A percentile compares a stretch with the other conserved stretches of the same genome.
phyloP scores from a whole-genome alignment of 2,113 vertebrate species.

The Collichthys lucidus region DNA sequence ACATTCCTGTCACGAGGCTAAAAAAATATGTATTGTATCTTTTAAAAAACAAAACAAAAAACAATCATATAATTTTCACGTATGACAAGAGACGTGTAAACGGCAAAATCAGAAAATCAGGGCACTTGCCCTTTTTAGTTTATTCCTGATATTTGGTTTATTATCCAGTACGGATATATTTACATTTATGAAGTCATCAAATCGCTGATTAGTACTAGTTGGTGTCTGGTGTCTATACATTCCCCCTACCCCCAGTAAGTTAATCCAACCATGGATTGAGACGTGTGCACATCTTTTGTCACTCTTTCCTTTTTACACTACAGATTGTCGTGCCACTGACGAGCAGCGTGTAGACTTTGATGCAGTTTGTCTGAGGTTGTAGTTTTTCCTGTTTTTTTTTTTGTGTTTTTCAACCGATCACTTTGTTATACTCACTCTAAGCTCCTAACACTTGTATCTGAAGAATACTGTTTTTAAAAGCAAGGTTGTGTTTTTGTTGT shows the following conservation, averaged over 20 bases:
- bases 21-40: too few relatives aligned
- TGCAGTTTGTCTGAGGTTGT: constrained; percentile 27
- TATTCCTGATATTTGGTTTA: too few relatives aligned
- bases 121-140: background rate
- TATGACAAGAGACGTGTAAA: background rate
- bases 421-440: constrained; percentile 11
- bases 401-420: background rate
- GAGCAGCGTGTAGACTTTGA: constrained; percentile 15
- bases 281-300: background rate
- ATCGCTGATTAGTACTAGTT: background rate
- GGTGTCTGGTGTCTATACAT: background rate
- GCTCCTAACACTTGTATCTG: constrained; percentile 27
- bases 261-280: background rate
- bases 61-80: background rate
- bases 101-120: too few relatives aligned
- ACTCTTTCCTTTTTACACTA: background rate
- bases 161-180: background rate
- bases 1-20: too few relatives aligned
- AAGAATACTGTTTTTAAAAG: constrained; percentile 5
- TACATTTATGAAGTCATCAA: background rate
- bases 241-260: background rate
- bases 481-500: background rate
- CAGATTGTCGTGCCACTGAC: background rate
- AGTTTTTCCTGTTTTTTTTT: constrained; percentile 1
- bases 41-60: too few relatives aligned